Evolutionary conservation across 2,888 invertebrate species (phyloP).

Genomic region (Cancer borealis): DNA sequence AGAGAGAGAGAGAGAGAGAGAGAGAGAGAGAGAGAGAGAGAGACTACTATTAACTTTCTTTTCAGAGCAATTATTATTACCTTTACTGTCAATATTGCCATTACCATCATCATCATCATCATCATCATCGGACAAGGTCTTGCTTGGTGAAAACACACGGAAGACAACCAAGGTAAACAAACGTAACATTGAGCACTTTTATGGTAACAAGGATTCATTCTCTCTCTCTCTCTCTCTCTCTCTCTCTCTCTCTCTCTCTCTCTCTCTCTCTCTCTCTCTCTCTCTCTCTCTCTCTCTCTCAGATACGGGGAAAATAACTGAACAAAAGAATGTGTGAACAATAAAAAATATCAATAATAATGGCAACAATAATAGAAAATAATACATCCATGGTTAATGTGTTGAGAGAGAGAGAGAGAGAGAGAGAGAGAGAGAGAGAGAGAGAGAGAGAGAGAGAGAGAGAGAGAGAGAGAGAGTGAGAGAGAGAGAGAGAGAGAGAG

Average conservation of each 20-base stretch:
- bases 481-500: constrained; percentile 17
- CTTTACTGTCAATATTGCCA: background rate
- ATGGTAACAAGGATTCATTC: background rate
- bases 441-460: background rate
- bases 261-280: constrained; percentile 48
- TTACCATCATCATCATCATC: background rate
- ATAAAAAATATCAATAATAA: background rate
- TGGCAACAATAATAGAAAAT: background rate
- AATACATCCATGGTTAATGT: background rate
- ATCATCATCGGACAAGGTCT: background rate
- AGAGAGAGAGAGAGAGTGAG: constrained; percentile 23
- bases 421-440: background rate
- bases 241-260: constrained; percentile 39
- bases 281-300: constrained; percentile 2
- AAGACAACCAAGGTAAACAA: background rate
- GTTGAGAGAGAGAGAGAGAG: background rate
- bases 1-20: constrained; percentile 21
- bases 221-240: background rate
- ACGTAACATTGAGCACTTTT: background rate
- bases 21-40: background rate
- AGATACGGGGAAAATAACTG: background rate
- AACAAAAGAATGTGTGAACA: background rate
- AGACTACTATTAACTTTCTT: too few relatives aligned
- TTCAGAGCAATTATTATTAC: background rate
- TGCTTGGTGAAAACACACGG: background rate